Evolutionary conservation across 2,113 vertebrate genomes (phyloP), one percentile per base, ranked within the genome.

Genomic region (Callopanchax toddi): DNA sequence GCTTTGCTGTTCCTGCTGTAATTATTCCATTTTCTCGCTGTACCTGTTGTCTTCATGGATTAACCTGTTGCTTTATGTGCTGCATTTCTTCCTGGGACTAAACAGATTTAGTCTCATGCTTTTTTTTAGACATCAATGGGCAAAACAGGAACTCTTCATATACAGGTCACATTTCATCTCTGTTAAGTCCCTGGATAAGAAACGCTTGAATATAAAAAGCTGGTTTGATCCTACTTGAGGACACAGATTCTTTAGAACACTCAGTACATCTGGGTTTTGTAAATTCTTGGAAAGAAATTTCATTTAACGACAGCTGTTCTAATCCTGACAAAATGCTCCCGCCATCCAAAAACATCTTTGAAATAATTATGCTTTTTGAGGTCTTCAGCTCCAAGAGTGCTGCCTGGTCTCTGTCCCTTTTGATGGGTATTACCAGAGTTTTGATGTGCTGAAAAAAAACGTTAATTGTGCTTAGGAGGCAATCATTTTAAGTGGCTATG

Each of bases 391-490:
- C n/a, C 0, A 8, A 17, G 9, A 72, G 50, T 15, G 40, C 58
- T 25, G 42, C 57, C 72, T 23, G 26, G 37, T 52, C 21, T 13
- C 40, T 12, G 44, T 40, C 17, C 50, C 60, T 62, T 73, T 44
- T 66, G 61, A 78, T 81, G 72, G 65, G 39, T 68, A 59, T 37
- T 63, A 76, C 69, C 71, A 61, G 29, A 37, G 53, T 70, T 44
- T 34, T 18, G 17, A n/a, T 20, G 10, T 70, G 52, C 40, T 56
- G 29, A 16, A 65, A 55, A 32, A 56, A 61, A 23, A n/a, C n/a
- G n/a, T 73, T 59, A 81, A 77, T 81, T 69, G 66, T 11, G 39
- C 62, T 65, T 70, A 2, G 57, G 66, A 83, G 76, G 71, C 71
- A 79, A 72, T 86, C 61, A 73, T 67, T 61, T 73, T 7, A 67